A percentile compares a stretch with the other conserved stretches of the same genome.
phyloP scores from a whole-genome alignment of 2,797 vertebrate genomes.

The Dryobates pubescens region DNA sequence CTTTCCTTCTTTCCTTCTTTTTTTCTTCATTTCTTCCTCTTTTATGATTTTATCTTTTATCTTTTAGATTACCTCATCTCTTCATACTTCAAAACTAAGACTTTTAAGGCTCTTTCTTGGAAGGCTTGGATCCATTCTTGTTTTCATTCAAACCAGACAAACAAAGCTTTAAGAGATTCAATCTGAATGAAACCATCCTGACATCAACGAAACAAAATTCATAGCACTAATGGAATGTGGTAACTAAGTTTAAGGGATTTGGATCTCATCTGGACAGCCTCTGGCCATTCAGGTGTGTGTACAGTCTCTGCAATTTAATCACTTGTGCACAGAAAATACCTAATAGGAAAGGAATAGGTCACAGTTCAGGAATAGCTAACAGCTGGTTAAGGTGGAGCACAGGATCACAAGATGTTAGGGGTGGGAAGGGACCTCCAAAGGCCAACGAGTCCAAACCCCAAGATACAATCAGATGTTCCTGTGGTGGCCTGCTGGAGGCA shows the following conservation, averaged over 20 bases:
- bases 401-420: no score
- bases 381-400: not conserved
- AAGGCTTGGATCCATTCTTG: not conserved
- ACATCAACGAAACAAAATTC: not conserved
- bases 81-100: not conserved
- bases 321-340: not conserved
- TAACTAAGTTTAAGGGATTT: not conserved
- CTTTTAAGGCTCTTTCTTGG: constrained; percentile 13
- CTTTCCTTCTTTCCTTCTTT: no score
- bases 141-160: not conserved
- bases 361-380: not conserved
- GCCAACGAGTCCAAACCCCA: no score
- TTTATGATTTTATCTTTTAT: no score
- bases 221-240: constrained; percentile 9
- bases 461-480: not conserved
- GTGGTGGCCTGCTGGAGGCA: not conserved
- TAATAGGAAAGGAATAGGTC: not conserved
- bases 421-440: no score
- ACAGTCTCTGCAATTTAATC: not conserved
- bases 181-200: not conserved
- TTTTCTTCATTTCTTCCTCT: no score
- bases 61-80: not conserved
- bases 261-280: not conserved
- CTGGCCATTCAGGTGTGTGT: not conserved
- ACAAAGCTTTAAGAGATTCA: not conserved